A percentile compares a stretch with the other conserved stretches of the same genome.
Conservation (phyloP, 1,140 invertebrate species). For the Lethocerus indicus region DNA sequence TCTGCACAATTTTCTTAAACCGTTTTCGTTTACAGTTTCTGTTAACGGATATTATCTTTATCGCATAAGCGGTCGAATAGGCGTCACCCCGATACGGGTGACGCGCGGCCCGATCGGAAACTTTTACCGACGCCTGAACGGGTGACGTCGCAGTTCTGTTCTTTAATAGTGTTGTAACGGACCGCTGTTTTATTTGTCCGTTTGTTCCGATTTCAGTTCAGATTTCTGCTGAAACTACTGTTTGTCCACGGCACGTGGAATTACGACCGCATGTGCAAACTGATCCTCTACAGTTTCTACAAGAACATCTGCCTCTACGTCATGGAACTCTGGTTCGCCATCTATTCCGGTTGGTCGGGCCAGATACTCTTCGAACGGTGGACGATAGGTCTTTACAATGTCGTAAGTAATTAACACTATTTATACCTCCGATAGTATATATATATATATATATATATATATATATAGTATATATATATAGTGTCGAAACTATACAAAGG, state of each 20-base stretch:
- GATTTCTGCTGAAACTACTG: slow-evolving; percentile 70
- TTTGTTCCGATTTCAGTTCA: slow-evolving; percentile 49
- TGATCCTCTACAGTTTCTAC: slow-evolving; percentile 98
- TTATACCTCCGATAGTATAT: no score
- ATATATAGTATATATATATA: no score
- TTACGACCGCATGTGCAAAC: slow-evolving; percentile 89
- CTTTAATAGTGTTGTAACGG: not conserved
- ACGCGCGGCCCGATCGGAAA: no score
- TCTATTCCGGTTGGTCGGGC: slow-evolving; percentile 94
- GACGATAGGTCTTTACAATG: slow-evolving; percentile 96
- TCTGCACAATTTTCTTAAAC: no score
- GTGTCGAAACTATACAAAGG: no score
- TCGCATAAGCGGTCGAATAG: no score
- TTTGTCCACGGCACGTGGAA: slow-evolving; percentile 99
- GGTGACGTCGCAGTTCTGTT: no score
- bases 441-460: no score
- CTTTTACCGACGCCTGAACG: no score
- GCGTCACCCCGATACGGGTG: no score
- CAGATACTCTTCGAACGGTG: slow-evolving; percentile 97
- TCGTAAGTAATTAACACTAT: slow-evolving; percentile 34
- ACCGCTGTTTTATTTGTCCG: not conserved
- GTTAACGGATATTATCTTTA: no score
- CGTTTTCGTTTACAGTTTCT: no score
- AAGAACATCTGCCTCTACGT: slow-evolving; percentile 99
- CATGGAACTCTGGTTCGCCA: slow-evolving; percentile 97